Base-by-base conservation (phyloP, 2,888 invertebrate species). In the Pseudanteris insignis region DNA sequence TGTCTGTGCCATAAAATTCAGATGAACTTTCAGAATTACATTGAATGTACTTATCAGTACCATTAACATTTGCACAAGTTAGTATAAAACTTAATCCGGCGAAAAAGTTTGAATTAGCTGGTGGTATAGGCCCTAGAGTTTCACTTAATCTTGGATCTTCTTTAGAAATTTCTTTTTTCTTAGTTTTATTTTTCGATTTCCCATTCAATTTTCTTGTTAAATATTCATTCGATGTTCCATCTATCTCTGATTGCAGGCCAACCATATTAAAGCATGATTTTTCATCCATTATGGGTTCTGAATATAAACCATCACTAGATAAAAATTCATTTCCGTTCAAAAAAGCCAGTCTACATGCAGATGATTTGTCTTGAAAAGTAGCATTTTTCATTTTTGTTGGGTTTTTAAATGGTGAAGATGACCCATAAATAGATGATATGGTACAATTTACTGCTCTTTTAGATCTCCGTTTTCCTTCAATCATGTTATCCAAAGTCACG, bases 71-170 rank as follows among this genome's bases (percentile, higher is more conserved):
- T 0, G 84, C 84, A 63, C 85, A 86, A 0, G 86, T 86, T 0
- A 88, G 70, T 25, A 87, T 68, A 70, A 87, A 87, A 46, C 83
- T 83, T 43, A 84, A 77, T 2, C 59, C 59, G 0, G 41, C 81
- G 68, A 88, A 87, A 79, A 77, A 54, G 73, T 81, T 73, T 60
- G 82, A 80, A 9, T 83, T 83, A 0, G 67, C 68, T 53, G 46
- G 69, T 30, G 62, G 86, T 10, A 87, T 83, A 0, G 86, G 86
- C 0, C 87, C 88, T 1, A 86, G 73, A 0, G 76, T 73, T 0
- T 81, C 78, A 0, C 84, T 77, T 0, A 83, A 83, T 38, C 83
- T 82, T 3, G 83, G 83, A 55, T 82, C 82, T 41, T 83, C 83
- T 13, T 82, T 81, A 68, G 83, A 6, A 11, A 0, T 24, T 2